phyloP scores from a whole-genome alignment of 2,888 invertebrate genomes.

The Ormyrus labotus region DNA sequence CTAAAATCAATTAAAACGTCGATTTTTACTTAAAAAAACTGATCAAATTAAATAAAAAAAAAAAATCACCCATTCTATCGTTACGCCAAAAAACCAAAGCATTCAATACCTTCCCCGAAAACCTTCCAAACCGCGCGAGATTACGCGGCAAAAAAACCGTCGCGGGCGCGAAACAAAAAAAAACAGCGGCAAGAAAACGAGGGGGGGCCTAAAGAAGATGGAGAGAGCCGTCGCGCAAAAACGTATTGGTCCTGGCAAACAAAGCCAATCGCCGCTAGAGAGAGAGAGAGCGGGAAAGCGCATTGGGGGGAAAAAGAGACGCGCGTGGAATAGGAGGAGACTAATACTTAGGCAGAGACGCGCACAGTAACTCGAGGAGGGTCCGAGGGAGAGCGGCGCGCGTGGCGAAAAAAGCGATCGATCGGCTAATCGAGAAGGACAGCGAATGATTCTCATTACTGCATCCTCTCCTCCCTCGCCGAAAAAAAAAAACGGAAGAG shows the following conservation, averaged over 20 bases:
- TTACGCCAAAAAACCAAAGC: too few species aligned
- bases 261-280: constrained; percentile 49
- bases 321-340: constrained; percentile 33
- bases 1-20: too few species aligned
- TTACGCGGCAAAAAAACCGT: too few species aligned
- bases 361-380: background rate
- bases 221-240: constrained; percentile 30
- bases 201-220: background rate
- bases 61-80: too few species aligned
- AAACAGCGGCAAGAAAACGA: background rate
- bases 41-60: too few species aligned
- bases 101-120: too few species aligned
- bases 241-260: constrained; percentile 50
- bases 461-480: constrained; percentile 6
- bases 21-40: too few species aligned
- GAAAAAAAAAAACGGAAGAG: constrained; percentile 1
- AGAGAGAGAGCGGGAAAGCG: constrained; percentile 34
- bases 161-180: background rate
- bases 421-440: constrained; percentile 62
- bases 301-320: constrained; percentile 26
- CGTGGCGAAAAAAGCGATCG: constrained; percentile 56
- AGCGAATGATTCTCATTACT: constrained; percentile 59
- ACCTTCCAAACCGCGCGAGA: too few species aligned
- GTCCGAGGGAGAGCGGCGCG: background rate
- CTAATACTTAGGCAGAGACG: background rate